These are phyloP conservation scores for Fopius arisanus DNA, from an alignment of 1,140 invertebrate genomes.

Conservation along the genomic window DNA sequence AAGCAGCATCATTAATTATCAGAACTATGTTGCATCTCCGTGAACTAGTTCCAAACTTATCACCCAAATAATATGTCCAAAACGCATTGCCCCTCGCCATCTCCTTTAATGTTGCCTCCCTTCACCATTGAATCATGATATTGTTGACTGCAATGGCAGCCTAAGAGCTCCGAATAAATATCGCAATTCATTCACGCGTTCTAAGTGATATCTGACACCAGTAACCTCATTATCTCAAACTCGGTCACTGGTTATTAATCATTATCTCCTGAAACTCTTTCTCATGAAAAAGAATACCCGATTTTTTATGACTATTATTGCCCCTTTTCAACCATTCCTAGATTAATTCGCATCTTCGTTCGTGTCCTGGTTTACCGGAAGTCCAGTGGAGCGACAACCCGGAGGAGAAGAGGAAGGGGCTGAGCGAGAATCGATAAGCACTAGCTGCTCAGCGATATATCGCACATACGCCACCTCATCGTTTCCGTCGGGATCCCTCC, in stretches of 20 bases:
- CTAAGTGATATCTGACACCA: conserved; percentile 11
- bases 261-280: neutral
- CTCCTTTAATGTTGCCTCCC: neutral
- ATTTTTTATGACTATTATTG: neutral
- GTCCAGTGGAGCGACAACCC: conserved; percentile 32
- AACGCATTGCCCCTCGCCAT: neutral
- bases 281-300: neutral
- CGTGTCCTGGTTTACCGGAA: conserved; percentile 54
- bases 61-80: too few relatives aligned
- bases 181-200: neutral
- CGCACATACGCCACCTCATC: neutral
- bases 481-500: neutral
- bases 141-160: neutral
- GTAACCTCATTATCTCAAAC: neutral
- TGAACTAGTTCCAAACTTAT: too few relatives aligned
- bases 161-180: neutral
- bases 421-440: neutral
- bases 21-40: too few relatives aligned
- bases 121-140: neutral
- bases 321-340: neutral
- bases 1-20: too few relatives aligned
- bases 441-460: neutral
- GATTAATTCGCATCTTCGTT: conserved; percentile 21
- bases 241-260: neutral
- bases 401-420: neutral